Evolutionary conservation across 2,888 invertebrate genomes (phyloP), one percentile per base, ranked within the genome.

Genomic region (Acanthopleura granulata): DNA sequence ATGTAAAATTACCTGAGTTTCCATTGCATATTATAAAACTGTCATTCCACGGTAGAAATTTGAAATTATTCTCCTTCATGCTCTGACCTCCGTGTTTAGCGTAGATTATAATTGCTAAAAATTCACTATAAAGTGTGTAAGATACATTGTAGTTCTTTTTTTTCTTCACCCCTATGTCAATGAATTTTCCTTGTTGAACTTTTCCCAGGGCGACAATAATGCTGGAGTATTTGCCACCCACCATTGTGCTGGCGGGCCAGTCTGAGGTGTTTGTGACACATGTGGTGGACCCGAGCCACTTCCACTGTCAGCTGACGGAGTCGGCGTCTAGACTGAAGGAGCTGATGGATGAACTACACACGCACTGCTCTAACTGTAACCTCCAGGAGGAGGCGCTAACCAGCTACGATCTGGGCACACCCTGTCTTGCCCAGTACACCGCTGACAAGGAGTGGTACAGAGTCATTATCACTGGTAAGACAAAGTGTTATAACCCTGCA

Each of bases 381-480:
- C 77, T 80, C 11, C 72, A 72, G 9, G 80, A 81, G 22, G 82
- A 85, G 49, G 72, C 62, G 12, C 69, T 86, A 25, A 74, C 72
- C 70, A 74, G 74, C 25, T 77, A 79, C 4, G 72, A 51, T 18
- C 77, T 84, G 6, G 84, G 85, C 15, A 78, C 80, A 73, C 80
- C 83, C 0, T 95, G 95, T 84, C 88, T 94, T 77, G 93, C 94
- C 61, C 88, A 92, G 40, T 94, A 92, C 82, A 90, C 91, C 0
- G 92, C 92, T 76, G 94, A 95, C 85, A 91, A 91, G 0, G 86
- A 90, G 22, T 94, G 94, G 95, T 95, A 95, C 87, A 92, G 96
- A 77, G 94, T 92, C 1, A 84, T 91, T 15, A 92, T 95, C 29
- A 84, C 85, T 15, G 91, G 93, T 66, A 16, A 6, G 25, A 12